phyloP scores from a whole-genome alignment of 2,113 vertebrate species.

The Salminus brasiliensis region DNA sequence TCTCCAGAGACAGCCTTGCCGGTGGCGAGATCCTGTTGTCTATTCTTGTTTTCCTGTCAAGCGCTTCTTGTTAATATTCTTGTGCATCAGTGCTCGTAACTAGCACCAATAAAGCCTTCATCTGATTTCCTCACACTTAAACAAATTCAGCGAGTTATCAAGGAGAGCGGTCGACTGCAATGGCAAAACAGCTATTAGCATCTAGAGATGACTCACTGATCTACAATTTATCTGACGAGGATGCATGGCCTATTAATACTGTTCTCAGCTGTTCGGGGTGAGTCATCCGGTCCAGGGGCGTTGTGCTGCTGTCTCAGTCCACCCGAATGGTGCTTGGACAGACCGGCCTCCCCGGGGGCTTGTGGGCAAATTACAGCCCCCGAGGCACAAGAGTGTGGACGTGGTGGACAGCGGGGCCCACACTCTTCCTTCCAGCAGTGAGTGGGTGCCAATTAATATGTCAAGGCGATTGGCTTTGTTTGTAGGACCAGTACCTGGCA shows the following conservation, averaged over 20 bases:
- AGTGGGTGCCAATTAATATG: slow-evolving; percentile 52
- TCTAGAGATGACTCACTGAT: slow-evolving; percentile 60
- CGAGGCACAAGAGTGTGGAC: slow-evolving; percentile 51
- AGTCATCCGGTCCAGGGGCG: slow-evolving; percentile 39
- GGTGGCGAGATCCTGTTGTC: slow-evolving; percentile 20
- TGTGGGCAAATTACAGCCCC: slow-evolving; percentile 58
- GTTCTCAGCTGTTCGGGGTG: slow-evolving; percentile 58
- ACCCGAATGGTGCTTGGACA: slow-evolving; percentile 6
- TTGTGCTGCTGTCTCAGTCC: slow-evolving; percentile 14
- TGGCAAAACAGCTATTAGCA: slow-evolving; percentile 52
- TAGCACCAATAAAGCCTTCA: background rate
- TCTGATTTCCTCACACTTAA: slow-evolving; percentile 30
- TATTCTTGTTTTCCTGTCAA: slow-evolving; percentile 26
- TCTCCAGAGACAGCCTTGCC: background rate
- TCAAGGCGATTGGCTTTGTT: slow-evolving; percentile 36
- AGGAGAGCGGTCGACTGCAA: slow-evolving; percentile 29
- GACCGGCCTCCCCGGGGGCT: background rate
- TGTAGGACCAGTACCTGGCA: slow-evolving; percentile 24
- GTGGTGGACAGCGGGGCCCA: slow-evolving; percentile 53
- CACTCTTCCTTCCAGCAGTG: slow-evolving; percentile 53
- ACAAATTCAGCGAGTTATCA: slow-evolving; percentile 33
- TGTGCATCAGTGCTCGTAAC: background rate
- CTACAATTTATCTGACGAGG: slow-evolving; percentile 55
- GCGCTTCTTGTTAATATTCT: slow-evolving; percentile 28
- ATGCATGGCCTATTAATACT: slow-evolving; percentile 63